phyloP scores from a whole-genome alignment of 2,113 vertebrate species.

The Saiga tatarica region DNA sequence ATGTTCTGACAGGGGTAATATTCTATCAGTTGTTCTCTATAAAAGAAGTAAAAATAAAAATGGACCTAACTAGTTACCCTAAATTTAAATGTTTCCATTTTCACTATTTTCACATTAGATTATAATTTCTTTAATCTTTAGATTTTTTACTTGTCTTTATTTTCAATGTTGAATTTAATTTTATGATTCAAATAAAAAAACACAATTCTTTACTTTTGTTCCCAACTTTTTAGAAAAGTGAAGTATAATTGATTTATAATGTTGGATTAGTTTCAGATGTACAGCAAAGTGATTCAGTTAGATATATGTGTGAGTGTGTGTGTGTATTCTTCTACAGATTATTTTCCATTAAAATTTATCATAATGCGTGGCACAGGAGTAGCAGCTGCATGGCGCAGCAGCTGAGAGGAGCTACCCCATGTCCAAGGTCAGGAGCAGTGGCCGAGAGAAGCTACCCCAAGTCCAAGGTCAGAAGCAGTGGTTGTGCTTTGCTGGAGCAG shows the following conservation, averaged over 20 bases:
- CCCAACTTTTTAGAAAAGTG: background rate
- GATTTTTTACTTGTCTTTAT: background rate
- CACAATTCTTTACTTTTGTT: background rate
- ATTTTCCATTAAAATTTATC: background rate
- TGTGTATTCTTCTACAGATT: background rate
- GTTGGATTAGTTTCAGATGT: background rate
- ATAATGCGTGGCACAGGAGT: background rate
- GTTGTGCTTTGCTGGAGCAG: background rate
- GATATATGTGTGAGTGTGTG: background rate
- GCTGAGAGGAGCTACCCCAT: background rate
- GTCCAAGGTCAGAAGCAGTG: background rate
- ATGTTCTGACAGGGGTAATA: background rate
- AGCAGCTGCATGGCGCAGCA: fast-evolving
- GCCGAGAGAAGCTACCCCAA: fast-evolving
- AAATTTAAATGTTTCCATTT: background rate
- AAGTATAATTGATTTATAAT: background rate
- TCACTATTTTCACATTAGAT: background rate
- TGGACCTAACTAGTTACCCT: background rate
- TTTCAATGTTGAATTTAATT: background rate
- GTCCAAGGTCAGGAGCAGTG: background rate
- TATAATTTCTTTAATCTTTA: slow-evolving; percentile 16
- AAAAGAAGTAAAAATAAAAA: slow-evolving; percentile 17
- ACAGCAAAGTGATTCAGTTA: background rate
- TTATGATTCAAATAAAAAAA: slow-evolving; percentile 16
- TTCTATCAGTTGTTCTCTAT: background rate